phyloP scores from a whole-genome alignment of 2,888 invertebrate species.

The Plusia festucae region DNA sequence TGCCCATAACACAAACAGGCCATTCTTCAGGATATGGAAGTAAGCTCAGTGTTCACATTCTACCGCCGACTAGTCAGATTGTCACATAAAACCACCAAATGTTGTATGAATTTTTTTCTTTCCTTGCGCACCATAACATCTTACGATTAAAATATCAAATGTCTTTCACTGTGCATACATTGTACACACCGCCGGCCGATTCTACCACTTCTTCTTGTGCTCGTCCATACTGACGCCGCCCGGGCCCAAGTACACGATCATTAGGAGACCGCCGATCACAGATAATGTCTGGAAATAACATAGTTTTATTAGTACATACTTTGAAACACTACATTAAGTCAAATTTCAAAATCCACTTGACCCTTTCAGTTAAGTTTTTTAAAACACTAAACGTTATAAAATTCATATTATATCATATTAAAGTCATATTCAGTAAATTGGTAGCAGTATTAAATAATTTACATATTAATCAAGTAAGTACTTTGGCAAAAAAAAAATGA shows the following conservation, averaged over 20 bases:
- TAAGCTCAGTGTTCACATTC: conserved; percentile 59
- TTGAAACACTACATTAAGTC: neutral
- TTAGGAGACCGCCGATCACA: conserved; percentile 98
- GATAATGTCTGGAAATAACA: conserved; percentile 96
- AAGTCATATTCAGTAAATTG: no score
- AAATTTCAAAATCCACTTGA: no score
- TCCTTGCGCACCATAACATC: conserved; percentile 62
- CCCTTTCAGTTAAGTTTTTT: no score
- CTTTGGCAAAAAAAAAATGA: no score
- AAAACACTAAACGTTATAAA: no score
- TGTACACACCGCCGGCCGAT: conserved; percentile 51
- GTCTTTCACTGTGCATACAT: conserved; percentile 65
- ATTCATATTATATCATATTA: no score
- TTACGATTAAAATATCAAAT: conserved; percentile 61
- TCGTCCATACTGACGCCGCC: conserved; percentile 99
- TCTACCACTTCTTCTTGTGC: conserved; percentile 99
- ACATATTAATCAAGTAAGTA: no score
- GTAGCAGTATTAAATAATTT: no score
- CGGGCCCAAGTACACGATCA: conserved; percentile 99
- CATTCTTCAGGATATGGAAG: conserved; percentile 49
- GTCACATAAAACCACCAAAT: conserved; percentile 59
- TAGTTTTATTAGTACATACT: neutral
- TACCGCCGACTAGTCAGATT: conserved; percentile 63
- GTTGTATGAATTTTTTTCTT: conserved; percentile 52
- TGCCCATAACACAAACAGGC: conserved; percentile 32